phyloP scores from a whole-genome alignment of 2,113 vertebrate genomes.

The Megaceryle maxima region DNA sequence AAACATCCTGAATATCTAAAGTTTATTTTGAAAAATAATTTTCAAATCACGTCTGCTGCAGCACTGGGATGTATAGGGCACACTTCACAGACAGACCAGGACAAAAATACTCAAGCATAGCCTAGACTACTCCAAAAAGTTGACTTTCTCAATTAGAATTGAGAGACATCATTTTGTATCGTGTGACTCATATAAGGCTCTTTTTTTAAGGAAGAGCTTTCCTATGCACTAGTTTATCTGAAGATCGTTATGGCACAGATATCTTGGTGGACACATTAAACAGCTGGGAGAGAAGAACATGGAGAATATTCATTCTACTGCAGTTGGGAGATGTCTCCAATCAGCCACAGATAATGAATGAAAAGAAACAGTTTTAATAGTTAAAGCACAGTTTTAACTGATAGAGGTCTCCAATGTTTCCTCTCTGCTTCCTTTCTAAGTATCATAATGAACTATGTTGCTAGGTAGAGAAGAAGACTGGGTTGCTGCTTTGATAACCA shows the following conservation, averaged over 20 bases:
- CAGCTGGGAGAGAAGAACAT: neutral
- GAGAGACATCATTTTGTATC: neutral
- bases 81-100: neutral
- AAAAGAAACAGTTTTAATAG: neutral
- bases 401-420: neutral
- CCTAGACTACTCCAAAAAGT: neutral
- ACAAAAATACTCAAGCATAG: neutral
- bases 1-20: constrained; percentile 12
- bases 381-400: neutral
- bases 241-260: neutral
- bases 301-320: neutral
- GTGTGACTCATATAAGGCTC: neutral
- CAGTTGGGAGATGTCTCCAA: neutral
- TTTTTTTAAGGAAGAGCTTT: neutral
- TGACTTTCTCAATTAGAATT: neutral
- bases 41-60: neutral
- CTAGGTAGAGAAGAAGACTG: neutral
- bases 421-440: neutral
- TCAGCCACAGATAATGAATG: neutral
- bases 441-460: neutral
- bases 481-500: neutral
- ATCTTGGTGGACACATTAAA: neutral
- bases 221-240: neutral
- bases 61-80: neutral
- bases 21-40: neutral